These are phyloP conservation scores for Empidonax traillii DNA, from an alignment of 2,113 vertebrate species.

Conservation along the genomic window DNA sequence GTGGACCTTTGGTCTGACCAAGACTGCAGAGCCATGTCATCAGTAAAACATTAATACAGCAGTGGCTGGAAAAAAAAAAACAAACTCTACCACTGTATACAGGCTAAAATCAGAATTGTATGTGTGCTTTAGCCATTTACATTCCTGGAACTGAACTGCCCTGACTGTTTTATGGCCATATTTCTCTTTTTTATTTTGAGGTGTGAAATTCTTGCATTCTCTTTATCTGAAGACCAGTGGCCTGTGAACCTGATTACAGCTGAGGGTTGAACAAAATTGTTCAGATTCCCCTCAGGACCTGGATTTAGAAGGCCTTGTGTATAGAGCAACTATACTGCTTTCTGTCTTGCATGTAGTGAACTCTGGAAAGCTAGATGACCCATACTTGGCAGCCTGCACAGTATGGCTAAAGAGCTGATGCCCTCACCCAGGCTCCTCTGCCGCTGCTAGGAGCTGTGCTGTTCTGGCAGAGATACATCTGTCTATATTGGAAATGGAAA, in stretches of 20 bases:
- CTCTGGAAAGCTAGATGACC: background rate
- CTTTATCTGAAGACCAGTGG: background rate
- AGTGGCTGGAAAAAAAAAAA: background rate
- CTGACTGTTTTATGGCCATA: fast-evolving
- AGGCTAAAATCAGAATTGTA: background rate
- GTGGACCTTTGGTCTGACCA: background rate
- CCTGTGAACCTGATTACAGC: background rate
- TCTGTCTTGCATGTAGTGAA: background rate
- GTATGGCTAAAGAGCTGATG: background rate
- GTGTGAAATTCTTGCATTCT: background rate
- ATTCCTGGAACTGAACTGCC: background rate
- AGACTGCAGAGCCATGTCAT: background rate
- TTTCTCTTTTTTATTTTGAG: background rate
- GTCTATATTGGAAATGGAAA: background rate
- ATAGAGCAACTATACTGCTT: background rate
- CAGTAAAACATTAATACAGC: background rate
- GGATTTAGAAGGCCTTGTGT: background rate
- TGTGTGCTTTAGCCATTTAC: background rate
- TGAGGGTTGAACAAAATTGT: no score
- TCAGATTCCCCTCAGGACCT: background rate
- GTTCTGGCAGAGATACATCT: background rate
- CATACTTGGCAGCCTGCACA: background rate
- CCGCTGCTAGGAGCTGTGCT: background rate
- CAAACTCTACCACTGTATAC: background rate
- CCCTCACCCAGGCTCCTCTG: background rate